Base-by-base conservation (phyloP, 1,140 invertebrate species). In the Oedothorax gibbosus region DNA sequence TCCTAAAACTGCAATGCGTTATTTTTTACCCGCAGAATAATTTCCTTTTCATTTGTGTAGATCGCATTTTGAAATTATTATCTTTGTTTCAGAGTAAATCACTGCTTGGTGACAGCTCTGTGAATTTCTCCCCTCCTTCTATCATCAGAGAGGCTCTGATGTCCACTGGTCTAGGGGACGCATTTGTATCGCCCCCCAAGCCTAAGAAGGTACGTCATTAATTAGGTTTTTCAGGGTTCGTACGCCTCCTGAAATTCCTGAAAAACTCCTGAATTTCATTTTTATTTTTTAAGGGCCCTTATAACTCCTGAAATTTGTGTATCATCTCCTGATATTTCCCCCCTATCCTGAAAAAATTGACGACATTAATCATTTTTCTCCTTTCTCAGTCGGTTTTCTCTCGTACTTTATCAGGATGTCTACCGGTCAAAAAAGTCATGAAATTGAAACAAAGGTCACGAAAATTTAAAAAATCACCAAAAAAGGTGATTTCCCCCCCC, bases 121-220 rank as follows among this genome's bases (percentile, higher is more conserved):
- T 95, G 14, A 90, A 96, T 84, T 96, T 97, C 88, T 96, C 95
- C 2, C 95, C 96, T 2, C 94, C 95, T 12, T 95, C 95, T 7
- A 95, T 96, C 88, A 91, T 93, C 15, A 90, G 93, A 84, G 93
- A 93, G 62, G 90, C 91, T 87, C 90, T 91, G 20, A 88, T 89
- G 14, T 90, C 90, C 50, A 87, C 90, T 88, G 57, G 88, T 6
- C 85, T 89, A 14, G 89, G 89, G 79, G 88, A 89, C 77, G 88
- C 88, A 6, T 90, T 90, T 85, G 73, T 86, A 35, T 69, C 87
- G 7, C 89, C 88, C 12, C 82, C 71, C 20, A 82, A 75, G 21
- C 78, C 78, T 54, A 64, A 12, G 51, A 85, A 54, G 73, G 73
- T 78, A 60, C 18, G 53, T 51, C 10, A 72, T 56, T 76, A 14